These are phyloP conservation scores for Pimephales promelas DNA, from an alignment of 2,113 vertebrate genomes.

Conservation along the genomic window DNA sequence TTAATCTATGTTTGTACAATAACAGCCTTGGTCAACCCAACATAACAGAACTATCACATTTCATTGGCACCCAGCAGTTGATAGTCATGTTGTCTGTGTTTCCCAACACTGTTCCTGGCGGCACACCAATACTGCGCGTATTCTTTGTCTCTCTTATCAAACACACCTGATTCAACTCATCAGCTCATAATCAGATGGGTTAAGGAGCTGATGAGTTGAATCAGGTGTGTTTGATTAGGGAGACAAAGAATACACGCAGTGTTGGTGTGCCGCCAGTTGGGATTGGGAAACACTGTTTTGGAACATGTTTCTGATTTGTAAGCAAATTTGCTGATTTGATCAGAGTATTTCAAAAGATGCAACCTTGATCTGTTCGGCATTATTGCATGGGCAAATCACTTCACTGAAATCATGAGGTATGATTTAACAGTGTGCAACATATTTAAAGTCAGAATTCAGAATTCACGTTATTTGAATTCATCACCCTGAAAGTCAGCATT, in stretches of 20 bases:
- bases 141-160: no score
- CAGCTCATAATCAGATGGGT: no score
- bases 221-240: no score
- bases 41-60: neutral
- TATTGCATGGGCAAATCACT: conserved; percentile 32
- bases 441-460: neutral
- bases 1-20: neutral
- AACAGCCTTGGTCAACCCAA: neutral
- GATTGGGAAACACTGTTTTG: no score
- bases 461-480: no score
- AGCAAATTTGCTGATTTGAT: conserved; percentile 17
- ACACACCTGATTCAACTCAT: no score
- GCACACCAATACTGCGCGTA: no score
- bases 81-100: neutral
- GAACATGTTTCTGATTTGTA: conserved; percentile 28
- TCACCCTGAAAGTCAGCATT: no score
- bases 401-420: conserved; percentile 3
- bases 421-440: conserved; percentile 41
- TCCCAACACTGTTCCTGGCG: no score
- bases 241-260: no score
- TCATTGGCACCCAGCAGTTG: neutral
- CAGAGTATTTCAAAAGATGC: neutral
- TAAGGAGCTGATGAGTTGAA: no score
- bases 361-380: conserved; percentile 40
- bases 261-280: no score